A percentile compares a stretch with the other conserved stretches of the same genome.
phyloP scores from a whole-genome alignment of 30 jellyfish, hydroid and myxozoan genomes.

The Hydractinia symbiolongicarpus region DNA sequence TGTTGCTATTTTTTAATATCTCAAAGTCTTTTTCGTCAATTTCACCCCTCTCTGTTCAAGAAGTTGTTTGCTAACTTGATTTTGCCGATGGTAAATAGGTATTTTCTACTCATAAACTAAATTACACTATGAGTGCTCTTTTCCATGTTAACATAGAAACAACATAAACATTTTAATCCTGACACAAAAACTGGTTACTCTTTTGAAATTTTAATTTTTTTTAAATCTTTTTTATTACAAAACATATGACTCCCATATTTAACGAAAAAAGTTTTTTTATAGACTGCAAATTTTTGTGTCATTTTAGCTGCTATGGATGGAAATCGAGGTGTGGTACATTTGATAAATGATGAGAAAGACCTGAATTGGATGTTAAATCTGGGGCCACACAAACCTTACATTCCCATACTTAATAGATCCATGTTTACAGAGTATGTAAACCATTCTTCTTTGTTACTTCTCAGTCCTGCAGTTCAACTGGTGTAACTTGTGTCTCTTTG shows the following conservation, averaged over 20 bases:
- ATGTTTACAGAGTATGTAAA: conserved; percentile 66
- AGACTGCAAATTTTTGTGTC: neutral
- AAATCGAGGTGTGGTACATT: conserved; percentile 73
- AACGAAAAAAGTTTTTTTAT: neutral
- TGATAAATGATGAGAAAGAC: conserved; percentile 44
- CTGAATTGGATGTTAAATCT: conserved; percentile 61
- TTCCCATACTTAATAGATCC: conserved; percentile 67
- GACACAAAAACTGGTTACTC: too few species aligned
- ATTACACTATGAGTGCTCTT: too few species aligned
- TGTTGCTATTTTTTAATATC: too few species aligned
- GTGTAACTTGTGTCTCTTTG: neutral
- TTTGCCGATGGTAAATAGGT: too few species aligned
- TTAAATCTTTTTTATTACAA: neutral
- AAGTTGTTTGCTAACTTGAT: too few species aligned
- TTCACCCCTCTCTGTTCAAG: too few species aligned
- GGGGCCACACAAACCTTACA: conserved; percentile 82
- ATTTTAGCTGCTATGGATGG: conserved; percentile 75
- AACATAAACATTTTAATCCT: too few species aligned
- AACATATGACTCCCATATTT: neutral
- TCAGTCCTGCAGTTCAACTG: neutral
- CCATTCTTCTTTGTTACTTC: neutral
- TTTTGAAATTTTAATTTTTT: neutral
- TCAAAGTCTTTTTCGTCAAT: too few species aligned
- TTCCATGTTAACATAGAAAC: too few species aligned
- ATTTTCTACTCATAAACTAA: too few species aligned